Evolutionary conservation across 2,888 invertebrate genomes (phyloP).

Genomic region (Chouioia cunea): DNA sequence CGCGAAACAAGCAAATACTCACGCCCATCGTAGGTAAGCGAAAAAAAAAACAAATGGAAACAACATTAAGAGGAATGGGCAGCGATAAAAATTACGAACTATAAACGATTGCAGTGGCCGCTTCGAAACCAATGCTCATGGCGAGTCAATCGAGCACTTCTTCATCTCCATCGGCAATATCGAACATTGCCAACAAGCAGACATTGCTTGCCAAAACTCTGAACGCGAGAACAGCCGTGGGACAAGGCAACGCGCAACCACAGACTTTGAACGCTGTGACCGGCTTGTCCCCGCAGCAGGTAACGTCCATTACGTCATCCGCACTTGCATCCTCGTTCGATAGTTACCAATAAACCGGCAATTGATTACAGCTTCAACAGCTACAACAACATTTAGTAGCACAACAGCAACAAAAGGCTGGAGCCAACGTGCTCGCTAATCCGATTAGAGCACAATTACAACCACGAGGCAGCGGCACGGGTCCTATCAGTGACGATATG

Average conservation of each 20-base stretch:
- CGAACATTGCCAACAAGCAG: conserved; percentile 63
- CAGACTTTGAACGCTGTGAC: conserved; percentile 62
- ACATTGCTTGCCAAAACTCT: conserved; percentile 65
- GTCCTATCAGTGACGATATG: conserved; percentile 34
- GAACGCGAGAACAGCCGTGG: conserved; percentile 63
- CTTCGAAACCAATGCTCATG: conserved; percentile 66
- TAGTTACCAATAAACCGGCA: conserved; percentile 15
- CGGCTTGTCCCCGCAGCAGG: conserved; percentile 65
- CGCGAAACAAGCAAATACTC: conserved; percentile 66
- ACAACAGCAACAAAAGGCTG: conserved; percentile 66
- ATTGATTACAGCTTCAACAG: conserved; percentile 60
- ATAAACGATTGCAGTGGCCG: conserved; percentile 50
- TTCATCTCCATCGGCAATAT: conserved; percentile 62
- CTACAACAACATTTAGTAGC: conserved; percentile 65
- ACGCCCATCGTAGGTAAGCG: conserved; percentile 66
- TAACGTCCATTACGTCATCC: conserved; percentile 42
- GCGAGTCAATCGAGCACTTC: conserved; percentile 61
- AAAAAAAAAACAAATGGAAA: neutral
- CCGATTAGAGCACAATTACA: conserved; percentile 58
- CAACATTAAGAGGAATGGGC: neutral
- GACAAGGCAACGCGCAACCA: conserved; percentile 63
- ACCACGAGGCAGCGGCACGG: conserved; percentile 56
- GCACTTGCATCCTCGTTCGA: neutral
- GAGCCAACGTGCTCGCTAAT: conserved; percentile 52
- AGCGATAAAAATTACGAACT: neutral